phyloP scores from a whole-genome alignment of 2,113 vertebrate species.

The Serranochromis macrocephalus region DNA sequence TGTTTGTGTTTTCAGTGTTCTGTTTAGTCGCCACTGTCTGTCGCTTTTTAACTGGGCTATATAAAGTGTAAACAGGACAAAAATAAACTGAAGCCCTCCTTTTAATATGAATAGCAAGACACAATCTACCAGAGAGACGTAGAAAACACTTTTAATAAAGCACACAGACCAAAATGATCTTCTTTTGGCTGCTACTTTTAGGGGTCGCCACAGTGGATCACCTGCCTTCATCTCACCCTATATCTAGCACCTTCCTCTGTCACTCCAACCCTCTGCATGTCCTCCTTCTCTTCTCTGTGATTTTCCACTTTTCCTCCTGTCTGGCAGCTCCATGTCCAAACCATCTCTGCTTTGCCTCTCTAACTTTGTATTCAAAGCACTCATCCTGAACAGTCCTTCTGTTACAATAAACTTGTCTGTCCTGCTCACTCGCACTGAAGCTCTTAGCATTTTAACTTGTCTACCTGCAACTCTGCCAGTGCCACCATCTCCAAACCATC shows the following conservation, averaged over 20 bases:
- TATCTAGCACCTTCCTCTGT: background rate
- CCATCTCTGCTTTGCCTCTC: accelerated
- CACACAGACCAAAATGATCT: background rate
- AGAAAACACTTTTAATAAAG: background rate
- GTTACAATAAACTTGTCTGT: background rate
- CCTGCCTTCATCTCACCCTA: background rate
- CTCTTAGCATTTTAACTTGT: background rate
- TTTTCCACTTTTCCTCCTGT: accelerated
- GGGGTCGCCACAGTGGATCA: background rate
- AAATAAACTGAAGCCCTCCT: background rate
- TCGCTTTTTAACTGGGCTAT: accelerated
- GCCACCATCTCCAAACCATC: background rate
- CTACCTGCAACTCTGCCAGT: background rate
- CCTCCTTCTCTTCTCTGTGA: background rate
- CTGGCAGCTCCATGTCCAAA: background rate
- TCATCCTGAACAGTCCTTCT: background rate
- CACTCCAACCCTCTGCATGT: background rate
- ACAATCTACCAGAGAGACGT: accelerated
- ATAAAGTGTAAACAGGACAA: background rate
- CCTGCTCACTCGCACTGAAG: background rate
- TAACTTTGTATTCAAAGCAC: background rate
- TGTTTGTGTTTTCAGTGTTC: background rate
- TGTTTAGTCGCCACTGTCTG: background rate
- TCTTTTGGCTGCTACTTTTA: background rate
- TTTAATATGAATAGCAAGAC: background rate